phyloP scores from a whole-genome alignment of 1,140 invertebrate species.

The Lasaia peninsularis region DNA sequence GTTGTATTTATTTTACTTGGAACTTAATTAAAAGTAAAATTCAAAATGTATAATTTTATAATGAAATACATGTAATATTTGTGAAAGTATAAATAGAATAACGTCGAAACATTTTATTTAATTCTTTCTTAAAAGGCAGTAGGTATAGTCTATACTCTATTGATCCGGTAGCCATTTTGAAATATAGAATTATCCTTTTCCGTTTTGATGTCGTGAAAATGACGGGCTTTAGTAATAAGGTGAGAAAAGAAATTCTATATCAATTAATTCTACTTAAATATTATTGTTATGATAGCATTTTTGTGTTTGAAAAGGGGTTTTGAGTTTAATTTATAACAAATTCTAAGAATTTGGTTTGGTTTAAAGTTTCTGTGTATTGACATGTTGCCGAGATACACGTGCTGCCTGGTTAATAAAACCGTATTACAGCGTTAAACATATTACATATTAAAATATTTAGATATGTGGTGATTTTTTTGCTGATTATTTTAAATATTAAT shows the following conservation, averaged over 20 bases:
- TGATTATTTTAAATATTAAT: not conserved
- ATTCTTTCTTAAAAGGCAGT: too few relatives aligned
- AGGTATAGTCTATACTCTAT: not conserved
- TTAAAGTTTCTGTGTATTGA: constrained; percentile 3
- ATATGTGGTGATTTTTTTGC: not conserved
- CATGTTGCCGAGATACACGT: constrained; percentile 14
- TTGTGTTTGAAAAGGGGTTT: not conserved
- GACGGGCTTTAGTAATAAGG: constrained; percentile 82
- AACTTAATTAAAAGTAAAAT: too few relatives aligned
- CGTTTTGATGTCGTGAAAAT: constrained; percentile 81
- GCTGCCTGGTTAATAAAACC: constrained; percentile 5
- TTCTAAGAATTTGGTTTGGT: not conserved
- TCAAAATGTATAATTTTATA: too few relatives aligned
- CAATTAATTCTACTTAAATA: not conserved
- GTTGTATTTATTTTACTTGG: too few relatives aligned
- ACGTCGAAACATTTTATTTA: too few relatives aligned
- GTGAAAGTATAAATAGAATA: too few relatives aligned
- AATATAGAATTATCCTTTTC: constrained; percentile 76
- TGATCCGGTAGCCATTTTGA: constrained; percentile 73
- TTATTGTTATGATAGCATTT: not conserved
- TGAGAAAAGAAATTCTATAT: constrained; percentile 53
- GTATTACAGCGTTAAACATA: not conserved
- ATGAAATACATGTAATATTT: too few relatives aligned
- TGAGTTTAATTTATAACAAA: not conserved
- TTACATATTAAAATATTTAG: not conserved